A percentile compares a stretch with the other conserved stretches of the same genome.
phyloP scores from a whole-genome alignment of 2,888 invertebrate species.

The Malthinus seriepunctatus region DNA sequence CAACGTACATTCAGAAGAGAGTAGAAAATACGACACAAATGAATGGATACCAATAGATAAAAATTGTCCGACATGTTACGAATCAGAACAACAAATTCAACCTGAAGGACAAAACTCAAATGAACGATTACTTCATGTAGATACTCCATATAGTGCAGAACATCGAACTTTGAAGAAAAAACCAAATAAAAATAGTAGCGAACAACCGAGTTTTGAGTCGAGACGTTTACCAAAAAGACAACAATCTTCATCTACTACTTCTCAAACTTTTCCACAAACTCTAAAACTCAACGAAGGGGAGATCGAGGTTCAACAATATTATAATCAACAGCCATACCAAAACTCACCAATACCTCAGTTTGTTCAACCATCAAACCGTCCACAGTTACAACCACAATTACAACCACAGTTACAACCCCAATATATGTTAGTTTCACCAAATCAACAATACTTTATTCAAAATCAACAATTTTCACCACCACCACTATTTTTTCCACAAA shows the following conservation, averaged over 20 bases:
- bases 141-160: constrained; percentile 34
- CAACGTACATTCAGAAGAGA: constrained; percentile 16
- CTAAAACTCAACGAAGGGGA: constrained; percentile 33
- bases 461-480: constrained; percentile 18
- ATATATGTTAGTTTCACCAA: constrained; percentile 11
- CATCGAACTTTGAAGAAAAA: constrained; percentile 41
- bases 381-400: constrained; percentile 17
- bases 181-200: constrained; percentile 7
- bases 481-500: neutral
- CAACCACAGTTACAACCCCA: constrained; percentile 21
- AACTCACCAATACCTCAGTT: constrained; percentile 14
- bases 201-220: constrained; percentile 25
- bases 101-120: constrained; percentile 41
- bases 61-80: constrained; percentile 46
- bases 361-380: neutral
- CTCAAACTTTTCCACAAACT: neutral
- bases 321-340: constrained; percentile 20
- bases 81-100: constrained; percentile 27
- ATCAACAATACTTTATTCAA: constrained; percentile 19
- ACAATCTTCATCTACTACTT: constrained; percentile 19
- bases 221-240: constrained; percentile 45
- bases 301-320: constrained; percentile 14
- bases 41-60: constrained; percentile 63
- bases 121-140: constrained; percentile 48
- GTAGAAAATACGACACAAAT: constrained; percentile 46